Evolutionary conservation across 37 sponge, comb jelly and placozoan species (phyloP).

Genomic region (Tethya wilhelma): DNA sequence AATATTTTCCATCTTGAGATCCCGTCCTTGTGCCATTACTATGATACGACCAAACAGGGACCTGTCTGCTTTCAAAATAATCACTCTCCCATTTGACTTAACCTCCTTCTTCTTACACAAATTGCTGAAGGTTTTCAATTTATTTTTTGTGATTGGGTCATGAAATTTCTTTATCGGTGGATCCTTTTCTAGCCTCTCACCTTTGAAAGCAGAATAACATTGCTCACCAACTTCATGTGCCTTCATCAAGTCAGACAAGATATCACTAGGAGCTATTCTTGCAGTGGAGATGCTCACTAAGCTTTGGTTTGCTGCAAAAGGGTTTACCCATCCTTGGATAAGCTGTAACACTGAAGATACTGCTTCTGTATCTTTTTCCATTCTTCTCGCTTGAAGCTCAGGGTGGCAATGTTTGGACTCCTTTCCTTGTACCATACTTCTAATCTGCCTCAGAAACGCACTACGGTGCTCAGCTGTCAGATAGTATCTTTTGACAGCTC

Average conservation of each 20-base stretch:
- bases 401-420: neutral
- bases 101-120: conserved; percentile 10
- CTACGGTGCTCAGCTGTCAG: conserved; percentile 10
- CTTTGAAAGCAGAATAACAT: conserved; percentile 1
- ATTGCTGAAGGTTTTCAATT: conserved; percentile 14
- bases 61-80: conserved; percentile 23
- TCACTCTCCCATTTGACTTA: neutral
- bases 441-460: conserved; percentile 2
- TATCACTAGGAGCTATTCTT: conserved; percentile 12
- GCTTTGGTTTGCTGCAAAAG: neutral
- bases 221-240: conserved; percentile 5
- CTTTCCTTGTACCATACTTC: neutral
- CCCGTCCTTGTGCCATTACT: conserved; percentile 10
- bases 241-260: conserved; percentile 3
- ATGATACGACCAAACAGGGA: conserved; percentile 15
- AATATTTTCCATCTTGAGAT: conserved; percentile 7
- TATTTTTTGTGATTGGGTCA: neutral
- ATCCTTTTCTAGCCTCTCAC: conserved; percentile 13
- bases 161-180: conserved; percentile 19
- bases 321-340: neutral
- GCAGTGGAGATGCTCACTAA: neutral
- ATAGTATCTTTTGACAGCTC: conserved; percentile 6
- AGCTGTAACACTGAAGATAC: neutral
- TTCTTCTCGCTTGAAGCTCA: neutral
- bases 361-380: conserved; percentile 4